phyloP scores from a whole-genome alignment of 2,797 vertebrate genomes.

The Pelobates cultripes region DNA sequence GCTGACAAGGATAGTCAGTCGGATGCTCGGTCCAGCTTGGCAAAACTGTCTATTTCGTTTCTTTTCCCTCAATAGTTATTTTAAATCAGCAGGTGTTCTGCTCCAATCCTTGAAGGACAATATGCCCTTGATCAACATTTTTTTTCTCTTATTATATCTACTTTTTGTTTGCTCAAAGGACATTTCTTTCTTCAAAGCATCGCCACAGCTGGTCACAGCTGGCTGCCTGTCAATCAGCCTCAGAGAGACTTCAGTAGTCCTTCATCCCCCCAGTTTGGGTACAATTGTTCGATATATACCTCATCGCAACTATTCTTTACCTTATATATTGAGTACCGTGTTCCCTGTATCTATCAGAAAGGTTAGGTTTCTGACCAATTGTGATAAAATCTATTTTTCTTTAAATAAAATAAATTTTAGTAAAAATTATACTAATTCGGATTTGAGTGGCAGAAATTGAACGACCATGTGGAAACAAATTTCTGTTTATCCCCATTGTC shows the following conservation, averaged over 20 bases:
- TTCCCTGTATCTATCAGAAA: not conserved
- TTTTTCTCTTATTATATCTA: constrained; percentile 60
- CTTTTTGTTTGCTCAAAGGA: constrained; percentile 61
- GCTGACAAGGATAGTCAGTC: constrained; percentile 67
- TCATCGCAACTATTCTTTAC: constrained; percentile 14
- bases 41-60: constrained; percentile 67
- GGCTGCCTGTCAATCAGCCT: constrained; percentile 54
- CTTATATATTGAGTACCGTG: constrained; percentile 1
- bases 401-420: too few species aligned
- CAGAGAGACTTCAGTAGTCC: constrained; percentile 7
- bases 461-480: too few species aligned
- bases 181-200: constrained; percentile 55
- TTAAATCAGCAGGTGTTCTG: constrained; percentile 67
- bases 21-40: constrained; percentile 71
- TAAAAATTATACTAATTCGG: too few species aligned
- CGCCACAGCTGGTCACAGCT: constrained; percentile 56
- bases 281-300: constrained; percentile 42
- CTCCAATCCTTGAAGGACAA: constrained; percentile 67
- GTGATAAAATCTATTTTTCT: too few species aligned
- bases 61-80: constrained; percentile 64
- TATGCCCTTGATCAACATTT: constrained; percentile 66
- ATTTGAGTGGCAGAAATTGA: too few species aligned
- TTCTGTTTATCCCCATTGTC: too few species aligned
- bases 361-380: too few species aligned
- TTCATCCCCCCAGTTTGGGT: constrained; percentile 15